phyloP scores from a whole-genome alignment of 1,140 invertebrate species.

The Diplogasteroides magnus region DNA sequence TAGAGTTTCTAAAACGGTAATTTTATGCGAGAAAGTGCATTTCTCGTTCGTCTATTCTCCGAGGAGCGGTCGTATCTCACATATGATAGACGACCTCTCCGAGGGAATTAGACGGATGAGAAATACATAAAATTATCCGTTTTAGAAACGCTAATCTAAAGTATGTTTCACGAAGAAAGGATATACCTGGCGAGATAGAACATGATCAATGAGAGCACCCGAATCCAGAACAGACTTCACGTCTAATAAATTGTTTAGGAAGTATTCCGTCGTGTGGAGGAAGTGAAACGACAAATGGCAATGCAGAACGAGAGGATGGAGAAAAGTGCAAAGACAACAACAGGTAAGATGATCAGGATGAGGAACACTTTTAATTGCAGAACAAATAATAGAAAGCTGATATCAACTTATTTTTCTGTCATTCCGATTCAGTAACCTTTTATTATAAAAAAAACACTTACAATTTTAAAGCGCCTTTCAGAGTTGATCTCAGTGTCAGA shows the following conservation, averaged over 20 bases:
- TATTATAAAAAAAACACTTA: too few species aligned
- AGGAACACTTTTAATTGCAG: neutral
- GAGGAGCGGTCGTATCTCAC: neutral
- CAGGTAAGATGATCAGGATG: neutral
- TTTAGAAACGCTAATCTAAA: neutral
- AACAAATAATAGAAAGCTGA: too few species aligned
- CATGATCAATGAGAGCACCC: too few species aligned
- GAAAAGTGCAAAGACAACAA: slow-evolving; percentile 1
- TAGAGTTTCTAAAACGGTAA: neutral
- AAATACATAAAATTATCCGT: slow-evolving; percentile 2
- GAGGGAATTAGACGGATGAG: too few species aligned
- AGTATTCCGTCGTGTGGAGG: neutral
- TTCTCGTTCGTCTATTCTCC: too few species aligned
- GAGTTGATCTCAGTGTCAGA: too few species aligned
- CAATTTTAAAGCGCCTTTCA: too few species aligned
- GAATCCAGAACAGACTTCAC: too few species aligned
- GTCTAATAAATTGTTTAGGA: neutral
- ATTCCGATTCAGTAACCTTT: too few species aligned
- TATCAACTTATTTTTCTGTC: neutral
- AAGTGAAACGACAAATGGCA: slow-evolving; percentile 8
- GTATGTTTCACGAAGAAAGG: neutral
- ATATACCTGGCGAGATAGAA: too few species aligned
- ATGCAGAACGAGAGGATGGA: slow-evolving; percentile 7
- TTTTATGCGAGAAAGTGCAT: neutral
- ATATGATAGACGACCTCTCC: too few species aligned